Base-by-base conservation (phyloP, 2,888 invertebrate species). In the Hipparchia semele region DNA sequence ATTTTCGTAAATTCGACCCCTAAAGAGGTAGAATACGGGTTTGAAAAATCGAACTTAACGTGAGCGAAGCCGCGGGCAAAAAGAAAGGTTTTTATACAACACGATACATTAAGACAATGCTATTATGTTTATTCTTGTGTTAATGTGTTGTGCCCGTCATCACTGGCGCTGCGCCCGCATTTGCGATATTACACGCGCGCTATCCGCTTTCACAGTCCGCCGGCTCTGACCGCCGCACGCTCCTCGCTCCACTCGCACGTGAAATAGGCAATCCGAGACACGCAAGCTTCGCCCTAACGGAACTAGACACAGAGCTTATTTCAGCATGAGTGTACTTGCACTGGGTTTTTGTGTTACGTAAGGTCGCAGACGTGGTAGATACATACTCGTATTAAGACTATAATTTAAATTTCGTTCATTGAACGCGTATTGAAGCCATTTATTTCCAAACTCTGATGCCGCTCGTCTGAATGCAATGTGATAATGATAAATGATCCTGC, bases 181-280 rank as follows among this genome's bases (percentile, higher is more conserved):
- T 67, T 72, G 76, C 68, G 76, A 72, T 75, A 72, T 75, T 73
- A 77, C 74, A 70, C 75, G 75, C 77, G 70, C 73, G 69, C 76
- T 79, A 80, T 80, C 80, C 80, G 79, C 78, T 80, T 78, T 77
- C 79, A 79, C 79, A 77, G 73, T 79, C 69, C 73, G 73, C 77
- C 72, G 78, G 74, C 74, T 70, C 77, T 71, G 78, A 76, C 70
- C 79, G 70, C 73, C 69, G 73, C 73, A 72, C 77, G 70, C 72
- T 67, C 75, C 73, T 73, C 76, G 72, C 73, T 71, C 76, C 77
- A 76, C 74, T 79, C 79, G 76, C 45, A 72, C 76, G 80, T 79
- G 78, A 78, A 79, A 80, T 79, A 73, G 76, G 64, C 72, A 65
- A 60, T 39, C 10, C 9, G 4, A 8, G 2, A 2, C 76, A 71